Evolutionary conservation across 2,113 vertebrate genomes (phyloP), one percentile per base, ranked within the genome.

Genomic region (Hypomesus transpacificus): DNA sequence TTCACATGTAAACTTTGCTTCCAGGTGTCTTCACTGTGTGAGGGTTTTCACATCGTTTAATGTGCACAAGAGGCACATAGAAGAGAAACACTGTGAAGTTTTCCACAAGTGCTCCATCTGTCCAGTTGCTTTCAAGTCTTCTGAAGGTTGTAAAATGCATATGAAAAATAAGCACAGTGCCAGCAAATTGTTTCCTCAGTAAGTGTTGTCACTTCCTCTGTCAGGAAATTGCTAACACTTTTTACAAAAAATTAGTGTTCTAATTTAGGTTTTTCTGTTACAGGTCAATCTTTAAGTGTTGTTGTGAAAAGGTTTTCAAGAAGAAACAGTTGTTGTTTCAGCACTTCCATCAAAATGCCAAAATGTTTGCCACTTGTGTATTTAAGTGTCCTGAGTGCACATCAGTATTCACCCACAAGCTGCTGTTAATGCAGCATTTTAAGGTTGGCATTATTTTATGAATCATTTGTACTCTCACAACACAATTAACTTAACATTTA

Each of bases 361-460:
- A 77, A 80, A 92, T 92, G 82, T 79, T 93, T 17, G 86, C 95
- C 58, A 93, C 93, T 17, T 94, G 91, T 67, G 93, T 98, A 14
- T 98, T 98, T 84, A 98, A 97, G 87, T 98, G 97, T 89, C 95
- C 96, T 0, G 94, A 96, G 83, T 98, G 97, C 82, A 92, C 95
- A 21, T 90, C 95, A 2, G 89, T 97, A 24, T 98, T 95, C 79
- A 91, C 93, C 85, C 95, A 97, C 87, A 98, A 98, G 80, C 92
- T 94, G 13, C 89, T 94, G 76, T 81, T 98, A 69, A 94, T 97
- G 92, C 93, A 95, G 52, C 97, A 98, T 0, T 96, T 97, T 80
- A 97, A 97, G 96, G 97, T 98, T 83, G 73, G 92, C 66, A 13
- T 6, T 24, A 4, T 34, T 70, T 73, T 31, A 34, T 61, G 22